phyloP scores from a whole-genome alignment of 2,888 invertebrate species.

The Drosophila putrida region DNA sequence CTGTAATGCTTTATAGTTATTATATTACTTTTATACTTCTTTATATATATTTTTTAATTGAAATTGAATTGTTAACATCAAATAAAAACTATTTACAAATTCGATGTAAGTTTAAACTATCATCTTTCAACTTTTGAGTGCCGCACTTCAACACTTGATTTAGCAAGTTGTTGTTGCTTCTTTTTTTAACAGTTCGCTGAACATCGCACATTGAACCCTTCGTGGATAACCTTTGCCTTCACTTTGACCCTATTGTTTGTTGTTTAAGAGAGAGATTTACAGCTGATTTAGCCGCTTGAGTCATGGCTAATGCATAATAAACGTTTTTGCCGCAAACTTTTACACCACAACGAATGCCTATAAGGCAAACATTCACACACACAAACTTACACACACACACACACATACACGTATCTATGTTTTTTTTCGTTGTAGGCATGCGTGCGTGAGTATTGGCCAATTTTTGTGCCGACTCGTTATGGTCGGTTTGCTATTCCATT shows the following conservation, averaged over 20 bases:
- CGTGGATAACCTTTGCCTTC: conserved; percentile 31
- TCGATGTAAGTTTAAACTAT: conserved; percentile 7
- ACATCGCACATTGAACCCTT: conserved; percentile 57
- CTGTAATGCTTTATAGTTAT: no score
- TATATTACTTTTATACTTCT: no score
- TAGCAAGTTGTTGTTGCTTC: conserved; percentile 23
- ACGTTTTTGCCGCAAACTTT: conserved; percentile 70
- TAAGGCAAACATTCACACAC: conserved; percentile 14
- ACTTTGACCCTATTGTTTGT: conserved; percentile 56
- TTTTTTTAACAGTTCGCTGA: conserved; percentile 50
- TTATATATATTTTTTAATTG: no score
- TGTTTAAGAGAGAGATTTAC: conserved; percentile 63
- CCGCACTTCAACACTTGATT: conserved; percentile 45
- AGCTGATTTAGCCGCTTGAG: conserved; percentile 76
- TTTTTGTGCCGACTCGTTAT: conserved; percentile 37
- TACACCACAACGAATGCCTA: conserved; percentile 52
- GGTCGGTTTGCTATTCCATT: conserved; percentile 66
- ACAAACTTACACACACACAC: conserved; percentile 15
- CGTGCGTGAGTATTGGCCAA: conserved; percentile 41
- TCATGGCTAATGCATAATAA: conserved; percentile 78
- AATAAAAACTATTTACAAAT: not conserved
- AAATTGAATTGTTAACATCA: no score
- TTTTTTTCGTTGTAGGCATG: conserved; percentile 9
- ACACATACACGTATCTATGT: conserved; percentile 8
- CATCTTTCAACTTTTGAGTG: conserved; percentile 25